Evolutionary conservation across 1,140 invertebrate species (phyloP), one percentile per base, ranked within the genome.

Genomic region (Periplaneta americana): DNA sequence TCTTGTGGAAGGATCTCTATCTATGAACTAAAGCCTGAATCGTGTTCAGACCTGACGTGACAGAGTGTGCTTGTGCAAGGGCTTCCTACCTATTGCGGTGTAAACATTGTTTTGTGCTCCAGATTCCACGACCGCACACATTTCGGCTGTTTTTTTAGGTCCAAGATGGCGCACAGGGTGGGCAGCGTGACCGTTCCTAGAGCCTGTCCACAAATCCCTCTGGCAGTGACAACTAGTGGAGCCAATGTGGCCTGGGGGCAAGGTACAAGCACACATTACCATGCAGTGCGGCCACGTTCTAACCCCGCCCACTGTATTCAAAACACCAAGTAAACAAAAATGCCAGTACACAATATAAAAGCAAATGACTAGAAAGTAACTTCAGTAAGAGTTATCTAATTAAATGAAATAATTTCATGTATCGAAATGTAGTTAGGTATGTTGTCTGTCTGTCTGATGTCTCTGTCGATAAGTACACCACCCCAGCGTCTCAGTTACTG

Each of bases 71-170:
- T 28, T 28, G n/a, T 66, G 48, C 48, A n/a, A 28, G 48, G 48
- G 22, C 15, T 78, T 37, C 81, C 48, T 81, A 84, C 48, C 84
- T 80, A 86, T 84, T 18, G 85, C 83, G 11, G 84, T 84, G 82
- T 86, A 86, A 80, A 86, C 85, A 80, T 85, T 33, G 85, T 85
- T 78, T 84, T 81, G 81, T 34, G 75, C 84, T 35, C 82, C 84
- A 66, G 83, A 81, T 28, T 78, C 83, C n/a, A 84, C 84, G 18
- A 81, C 83, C 36, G 84, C 84, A 83, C 82, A 86, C 80, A 84
- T 84, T 79, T 84, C 83, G 78, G 82, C 82, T 77, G 81, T 66
- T 82, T 79, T 81, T 37, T 75, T 80, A 74, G n/a, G 33, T 66
- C 57, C 74, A 74, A 66, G 34, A 32, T 75, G 34, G 17, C 31